Conservation (phyloP, 2,113 vertebrate species). For the Tauraco erythrolophus region DNA sequence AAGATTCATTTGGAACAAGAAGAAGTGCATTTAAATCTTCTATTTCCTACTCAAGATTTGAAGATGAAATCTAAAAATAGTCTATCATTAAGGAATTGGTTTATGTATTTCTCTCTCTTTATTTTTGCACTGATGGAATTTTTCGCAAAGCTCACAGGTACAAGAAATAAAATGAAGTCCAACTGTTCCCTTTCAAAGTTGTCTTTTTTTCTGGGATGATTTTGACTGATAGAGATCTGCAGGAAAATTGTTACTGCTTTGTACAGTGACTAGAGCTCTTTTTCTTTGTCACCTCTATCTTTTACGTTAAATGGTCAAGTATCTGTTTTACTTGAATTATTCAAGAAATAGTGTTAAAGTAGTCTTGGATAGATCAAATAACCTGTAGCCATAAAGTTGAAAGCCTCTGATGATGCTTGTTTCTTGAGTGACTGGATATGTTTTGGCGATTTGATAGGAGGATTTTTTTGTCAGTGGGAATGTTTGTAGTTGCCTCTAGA, state of each 20-base stretch:
- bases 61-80: not conserved
- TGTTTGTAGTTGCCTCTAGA: not conserved
- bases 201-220: not conserved
- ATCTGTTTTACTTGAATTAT: not conserved
- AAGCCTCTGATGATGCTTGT: not conserved
- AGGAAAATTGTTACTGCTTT: not conserved
- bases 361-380: not conserved
- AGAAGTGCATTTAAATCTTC: not conserved
- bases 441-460: not conserved
- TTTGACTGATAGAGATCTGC: not conserved
- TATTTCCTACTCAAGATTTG: not conserved
- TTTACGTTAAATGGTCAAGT: not conserved
- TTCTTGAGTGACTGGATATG: not conserved
- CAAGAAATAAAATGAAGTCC: not conserved
- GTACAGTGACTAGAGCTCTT: not conserved
- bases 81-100: not conserved
- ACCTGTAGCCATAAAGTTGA: not conserved
- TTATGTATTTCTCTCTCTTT: not conserved
- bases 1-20: not conserved
- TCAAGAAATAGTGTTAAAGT: not conserved
- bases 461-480: conserved; percentile 13
- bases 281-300: not conserved
- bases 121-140: not conserved
- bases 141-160: not conserved
- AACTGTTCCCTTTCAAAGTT: not conserved